Conservation (phyloP, 2,797 vertebrate genomes). For the Cuniculus paca region DNA sequence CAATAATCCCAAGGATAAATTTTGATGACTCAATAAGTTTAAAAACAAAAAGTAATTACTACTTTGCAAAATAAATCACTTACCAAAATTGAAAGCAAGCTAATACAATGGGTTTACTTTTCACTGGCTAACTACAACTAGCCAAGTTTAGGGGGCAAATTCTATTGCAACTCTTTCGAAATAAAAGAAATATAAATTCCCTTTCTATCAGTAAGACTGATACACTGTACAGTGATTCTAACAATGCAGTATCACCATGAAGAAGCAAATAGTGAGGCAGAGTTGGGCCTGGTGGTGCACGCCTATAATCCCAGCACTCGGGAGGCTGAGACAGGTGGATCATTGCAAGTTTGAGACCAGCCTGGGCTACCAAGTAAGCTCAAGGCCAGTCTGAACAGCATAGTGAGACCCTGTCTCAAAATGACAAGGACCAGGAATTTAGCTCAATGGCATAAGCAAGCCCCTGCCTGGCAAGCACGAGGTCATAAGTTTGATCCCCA, state of each 20-base stretch:
- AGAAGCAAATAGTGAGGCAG: neutral
- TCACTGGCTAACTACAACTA: conserved; percentile 38
- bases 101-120: conserved; percentile 7
- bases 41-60: conserved; percentile 61
- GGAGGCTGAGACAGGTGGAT: too few relatives aligned
- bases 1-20: conserved; percentile 42
- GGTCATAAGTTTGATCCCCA: too few relatives aligned
- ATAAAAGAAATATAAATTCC: conserved; percentile 51
- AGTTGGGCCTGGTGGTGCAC: too few relatives aligned
- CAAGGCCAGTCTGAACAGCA: too few relatives aligned
- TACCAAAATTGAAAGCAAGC: conserved; percentile 56
- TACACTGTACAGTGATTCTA: neutral
- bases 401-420: too few relatives aligned
- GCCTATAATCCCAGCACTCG: too few relatives aligned
- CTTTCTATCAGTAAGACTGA: conserved; percentile 46
- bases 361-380: too few relatives aligned
- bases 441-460: too few relatives aligned
- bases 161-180: neutral
- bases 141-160: neutral
- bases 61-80: conserved; percentile 42
- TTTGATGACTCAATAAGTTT: conserved; percentile 40
- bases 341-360: too few relatives aligned
- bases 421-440: too few relatives aligned
- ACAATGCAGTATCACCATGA: conserved; percentile 40
- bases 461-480: too few relatives aligned